phyloP scores from a whole-genome alignment of 2,797 vertebrate genomes.

The Prionace glauca region DNA sequence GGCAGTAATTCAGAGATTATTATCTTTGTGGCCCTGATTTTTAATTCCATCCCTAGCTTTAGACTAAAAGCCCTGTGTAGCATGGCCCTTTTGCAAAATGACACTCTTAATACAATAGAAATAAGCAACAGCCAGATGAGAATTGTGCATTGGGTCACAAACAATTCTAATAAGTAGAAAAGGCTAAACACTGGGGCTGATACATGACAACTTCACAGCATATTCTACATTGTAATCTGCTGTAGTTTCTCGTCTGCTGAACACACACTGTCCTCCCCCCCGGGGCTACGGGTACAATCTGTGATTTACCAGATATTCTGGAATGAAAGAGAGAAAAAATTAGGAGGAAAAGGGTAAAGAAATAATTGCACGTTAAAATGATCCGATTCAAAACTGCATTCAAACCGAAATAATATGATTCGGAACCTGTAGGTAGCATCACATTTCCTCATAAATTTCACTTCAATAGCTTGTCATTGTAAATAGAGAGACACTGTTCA shows the following conservation, averaged over 20 bases:
- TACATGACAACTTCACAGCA: neutral
- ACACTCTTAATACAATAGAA: neutral
- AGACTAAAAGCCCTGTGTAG: neutral
- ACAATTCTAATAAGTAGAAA: neutral
- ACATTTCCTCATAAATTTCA: neutral
- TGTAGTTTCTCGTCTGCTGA: neutral
- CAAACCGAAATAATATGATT: too few species aligned
- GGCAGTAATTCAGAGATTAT: neutral
- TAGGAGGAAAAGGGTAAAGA: neutral
- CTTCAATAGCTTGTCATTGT: neutral
- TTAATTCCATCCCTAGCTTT: neutral
- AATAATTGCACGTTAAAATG: neutral
- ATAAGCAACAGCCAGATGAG: neutral
- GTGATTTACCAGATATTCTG: conserved; percentile 9
- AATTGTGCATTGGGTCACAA: neutral
- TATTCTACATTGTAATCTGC: neutral
- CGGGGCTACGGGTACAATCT: neutral
- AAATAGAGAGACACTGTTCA: neutral
- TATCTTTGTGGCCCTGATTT: neutral
- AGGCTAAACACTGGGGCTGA: neutral
- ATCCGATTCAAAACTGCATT: neutral
- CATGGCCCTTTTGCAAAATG: neutral
- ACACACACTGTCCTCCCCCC: neutral
- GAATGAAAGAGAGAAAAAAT: neutral
- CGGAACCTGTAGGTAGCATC: neutral